A percentile compares a stretch with the other conserved stretches of the same genome.
phyloP scores from a whole-genome alignment of 2,888 invertebrate genomes.

The Elgonia sp. region DNA sequence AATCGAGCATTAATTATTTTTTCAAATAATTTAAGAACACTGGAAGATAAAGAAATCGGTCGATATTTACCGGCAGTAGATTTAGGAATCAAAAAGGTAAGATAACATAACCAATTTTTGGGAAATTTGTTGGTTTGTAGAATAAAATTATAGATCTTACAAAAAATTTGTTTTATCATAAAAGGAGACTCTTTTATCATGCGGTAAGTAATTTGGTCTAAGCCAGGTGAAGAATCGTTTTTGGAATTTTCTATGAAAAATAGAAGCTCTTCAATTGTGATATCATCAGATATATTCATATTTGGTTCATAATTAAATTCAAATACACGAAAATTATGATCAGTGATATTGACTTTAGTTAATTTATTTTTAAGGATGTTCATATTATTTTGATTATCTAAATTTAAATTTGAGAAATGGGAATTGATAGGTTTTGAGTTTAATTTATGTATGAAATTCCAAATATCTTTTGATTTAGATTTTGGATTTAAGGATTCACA shows the following conservation, averaged over 20 bases:
- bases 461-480: neutral
- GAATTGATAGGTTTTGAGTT: neutral
- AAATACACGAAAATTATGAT: too few relatives aligned
- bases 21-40: conserved; percentile 28
- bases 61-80: conserved; percentile 1
- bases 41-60: conserved; percentile 19
- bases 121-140: neutral
- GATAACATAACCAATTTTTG: neutral
- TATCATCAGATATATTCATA: neutral
- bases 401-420: neutral
- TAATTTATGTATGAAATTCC: conserved; percentile 16
- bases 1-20: conserved; percentile 8
- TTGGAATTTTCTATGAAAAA: neutral
- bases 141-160: neutral
- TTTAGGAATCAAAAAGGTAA: conserved; percentile 31
- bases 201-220: conserved; percentile 15
- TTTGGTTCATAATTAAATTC: neutral
- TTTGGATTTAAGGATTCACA: conserved; percentile 8
- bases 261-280: conserved; percentile 6
- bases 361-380: neutral
- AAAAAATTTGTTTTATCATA: neutral
- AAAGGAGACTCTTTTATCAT: neutral
- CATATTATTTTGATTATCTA: neutral
- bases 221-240: conserved; percentile 37
- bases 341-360: too few relatives aligned